Percentiles rank a stretch among this genome's conserved stretches.
These are phyloP conservation scores for Morphnarchus princeps DNA, from an alignment of 2,113 vertebrate species.

Conservation along the genomic window DNA sequence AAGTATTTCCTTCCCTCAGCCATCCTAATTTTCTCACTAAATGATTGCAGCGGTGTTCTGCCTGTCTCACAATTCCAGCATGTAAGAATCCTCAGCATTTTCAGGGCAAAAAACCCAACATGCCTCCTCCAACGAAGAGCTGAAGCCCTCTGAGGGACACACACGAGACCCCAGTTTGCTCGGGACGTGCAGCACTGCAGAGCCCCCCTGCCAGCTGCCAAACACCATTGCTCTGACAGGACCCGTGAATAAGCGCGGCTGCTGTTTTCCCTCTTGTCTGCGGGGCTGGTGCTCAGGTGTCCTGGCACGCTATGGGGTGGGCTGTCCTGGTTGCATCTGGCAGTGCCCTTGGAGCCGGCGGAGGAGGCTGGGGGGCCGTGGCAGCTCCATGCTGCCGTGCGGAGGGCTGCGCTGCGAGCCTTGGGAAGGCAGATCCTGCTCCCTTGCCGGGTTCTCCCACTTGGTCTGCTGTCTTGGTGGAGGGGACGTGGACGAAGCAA, in stretches of 20 bases:
- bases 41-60: background rate
- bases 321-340: rapidly evolving
- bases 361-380: rapidly evolving
- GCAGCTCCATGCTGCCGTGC: background rate
- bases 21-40: background rate
- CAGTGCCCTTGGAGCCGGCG: rapidly evolving
- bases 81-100: background rate
- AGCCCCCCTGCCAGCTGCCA: too few relatives aligned
- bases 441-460: rapidly evolving
- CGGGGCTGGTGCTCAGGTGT: rapidly evolving
- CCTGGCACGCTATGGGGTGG: rapidly evolving
- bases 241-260: rapidly evolving
- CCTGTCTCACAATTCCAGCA: background rate
- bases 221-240: background rate
- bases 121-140: background rate
- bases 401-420: background rate
- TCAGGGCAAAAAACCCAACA: background rate
- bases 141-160: background rate
- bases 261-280: too few relatives aligned
- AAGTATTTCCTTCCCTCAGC: background rate
- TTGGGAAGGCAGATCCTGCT: background rate
- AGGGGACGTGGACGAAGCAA: background rate
- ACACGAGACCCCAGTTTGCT: rapidly evolving
- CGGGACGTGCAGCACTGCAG: rapidly evolving
- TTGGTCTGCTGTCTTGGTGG: background rate